Percentiles rank a stretch among this genome's conserved stretches.
These are phyloP conservation scores for Tubulanus polymorphus DNA, from an alignment of 2,888 invertebrate genomes.

Conservation along the genomic window DNA sequence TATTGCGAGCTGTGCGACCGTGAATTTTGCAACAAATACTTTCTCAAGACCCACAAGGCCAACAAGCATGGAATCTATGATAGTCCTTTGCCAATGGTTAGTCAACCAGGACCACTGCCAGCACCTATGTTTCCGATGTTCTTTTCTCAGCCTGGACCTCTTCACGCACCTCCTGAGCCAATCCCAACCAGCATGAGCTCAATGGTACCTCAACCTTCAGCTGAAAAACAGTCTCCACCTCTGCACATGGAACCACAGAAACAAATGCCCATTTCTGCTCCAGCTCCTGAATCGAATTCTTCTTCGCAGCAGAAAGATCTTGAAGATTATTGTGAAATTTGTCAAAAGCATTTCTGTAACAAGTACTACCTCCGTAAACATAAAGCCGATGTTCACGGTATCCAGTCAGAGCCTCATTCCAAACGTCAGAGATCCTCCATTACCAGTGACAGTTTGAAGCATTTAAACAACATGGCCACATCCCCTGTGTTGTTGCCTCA, in stretches of 20 bases:
- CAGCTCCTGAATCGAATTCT: not conserved
- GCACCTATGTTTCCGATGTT: conserved; percentile 17
- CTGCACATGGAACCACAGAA: conserved; percentile 7
- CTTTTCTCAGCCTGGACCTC: conserved; percentile 24
- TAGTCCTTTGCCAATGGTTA: conserved; percentile 32
- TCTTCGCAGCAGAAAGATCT: conserved; percentile 29
- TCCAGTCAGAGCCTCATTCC: conserved; percentile 36
- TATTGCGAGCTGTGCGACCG: conserved; percentile 97
- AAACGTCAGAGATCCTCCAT: conserved; percentile 7
- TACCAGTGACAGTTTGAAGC: not conserved
- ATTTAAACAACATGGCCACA: conserved; percentile 10
- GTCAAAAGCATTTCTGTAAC: conserved; percentile 56
- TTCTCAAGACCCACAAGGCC: conserved; percentile 94
- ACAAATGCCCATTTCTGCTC: not conserved
- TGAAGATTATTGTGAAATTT: conserved; percentile 54
- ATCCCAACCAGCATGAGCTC: conserved; percentile 3
- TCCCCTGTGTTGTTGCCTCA: conserved; percentile 34
- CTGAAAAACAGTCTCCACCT: conserved; percentile 5
- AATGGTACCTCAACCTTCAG: not conserved
- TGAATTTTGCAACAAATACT: conserved; percentile 98
- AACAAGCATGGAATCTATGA: conserved; percentile 86
- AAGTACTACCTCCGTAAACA: conserved; percentile 56
- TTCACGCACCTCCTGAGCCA: conserved; percentile 23
- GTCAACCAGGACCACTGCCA: conserved; percentile 12
- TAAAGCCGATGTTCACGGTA: conserved; percentile 54